Conservation (phyloP, 2,113 vertebrate species). For the Gymnobelideus leadbeateri region DNA sequence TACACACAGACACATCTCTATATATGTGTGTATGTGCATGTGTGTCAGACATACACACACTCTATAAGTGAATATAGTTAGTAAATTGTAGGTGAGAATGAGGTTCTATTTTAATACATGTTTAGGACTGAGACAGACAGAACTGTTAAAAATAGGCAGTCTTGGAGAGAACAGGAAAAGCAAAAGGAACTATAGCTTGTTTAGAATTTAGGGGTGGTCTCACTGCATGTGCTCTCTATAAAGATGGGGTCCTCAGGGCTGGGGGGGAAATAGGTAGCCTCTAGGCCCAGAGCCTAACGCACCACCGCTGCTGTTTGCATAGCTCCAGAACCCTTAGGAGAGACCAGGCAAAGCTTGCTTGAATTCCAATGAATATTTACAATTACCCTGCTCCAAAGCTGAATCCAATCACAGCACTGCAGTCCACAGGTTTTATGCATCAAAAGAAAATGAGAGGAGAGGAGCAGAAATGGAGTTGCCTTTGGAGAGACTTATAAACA, state of each 20-base stretch:
- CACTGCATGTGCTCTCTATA: conserved; percentile 66
- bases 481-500: conserved; percentile 85
- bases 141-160: conserved; percentile 67
- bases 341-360: conserved; percentile 80
- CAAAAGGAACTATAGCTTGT: conserved; percentile 64
- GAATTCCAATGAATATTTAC: conserved; percentile 88
- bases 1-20: too few species aligned
- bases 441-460: conserved; percentile 85
- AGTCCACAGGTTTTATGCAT: conserved; percentile 83
- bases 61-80: conserved; percentile 20
- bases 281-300: conserved; percentile 77
- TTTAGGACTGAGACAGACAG: conserved; percentile 60
- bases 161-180: conserved; percentile 75
- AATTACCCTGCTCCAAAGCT: conserved; percentile 81
- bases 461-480: conserved; percentile 84
- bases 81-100: conserved; percentile 56
- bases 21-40: background rate
- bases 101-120: conserved; percentile 63
- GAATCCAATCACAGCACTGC: conserved; percentile 83
- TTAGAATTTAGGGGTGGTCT: conserved; percentile 72
- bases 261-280: conserved; percentile 76
- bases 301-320: conserved; percentile 81
- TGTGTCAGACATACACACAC: too few species aligned
- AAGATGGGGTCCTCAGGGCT: conserved; percentile 74
- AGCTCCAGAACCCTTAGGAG: conserved; percentile 82